Evolutionary conservation across 2,113 vertebrate genomes (phyloP).

Genomic region (Chloropsis hardwickii): DNA sequence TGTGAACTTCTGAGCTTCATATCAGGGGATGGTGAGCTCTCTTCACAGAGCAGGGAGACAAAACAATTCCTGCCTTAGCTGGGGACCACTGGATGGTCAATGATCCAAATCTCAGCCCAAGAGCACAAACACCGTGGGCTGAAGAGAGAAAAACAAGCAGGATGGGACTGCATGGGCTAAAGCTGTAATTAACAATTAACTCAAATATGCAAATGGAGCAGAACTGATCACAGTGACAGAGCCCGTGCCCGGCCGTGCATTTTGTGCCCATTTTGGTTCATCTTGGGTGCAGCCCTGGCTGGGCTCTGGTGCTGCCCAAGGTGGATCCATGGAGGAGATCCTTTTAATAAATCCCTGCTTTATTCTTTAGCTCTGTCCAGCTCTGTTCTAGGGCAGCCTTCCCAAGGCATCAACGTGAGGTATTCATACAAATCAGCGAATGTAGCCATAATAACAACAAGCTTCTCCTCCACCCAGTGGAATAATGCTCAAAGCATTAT

Average conservation of each 20-base stretch:
- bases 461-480: background rate
- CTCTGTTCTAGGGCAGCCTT: background rate
- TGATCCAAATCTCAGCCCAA: too few species aligned
- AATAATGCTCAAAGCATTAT: background rate
- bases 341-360: background rate
- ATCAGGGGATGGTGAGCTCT: background rate
- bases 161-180: background rate
- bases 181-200: too few species aligned
- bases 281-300: background rate
- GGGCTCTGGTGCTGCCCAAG: background rate
- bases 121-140: too few species aligned
- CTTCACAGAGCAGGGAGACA: too few species aligned
- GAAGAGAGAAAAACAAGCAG: background rate
- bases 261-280: background rate
- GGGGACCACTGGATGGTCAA: too few species aligned
- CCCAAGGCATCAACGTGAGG: background rate
- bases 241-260: background rate
- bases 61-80: too few species aligned
- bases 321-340: background rate
- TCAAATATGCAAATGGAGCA: background rate
- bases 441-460: background rate
- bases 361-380: background rate
- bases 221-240: background rate
- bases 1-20: accelerated
- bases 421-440: background rate